phyloP scores from a whole-genome alignment of 30 jellyfish, hydroid and myxozoan genomes.

The Rhopilema esculentum region DNA sequence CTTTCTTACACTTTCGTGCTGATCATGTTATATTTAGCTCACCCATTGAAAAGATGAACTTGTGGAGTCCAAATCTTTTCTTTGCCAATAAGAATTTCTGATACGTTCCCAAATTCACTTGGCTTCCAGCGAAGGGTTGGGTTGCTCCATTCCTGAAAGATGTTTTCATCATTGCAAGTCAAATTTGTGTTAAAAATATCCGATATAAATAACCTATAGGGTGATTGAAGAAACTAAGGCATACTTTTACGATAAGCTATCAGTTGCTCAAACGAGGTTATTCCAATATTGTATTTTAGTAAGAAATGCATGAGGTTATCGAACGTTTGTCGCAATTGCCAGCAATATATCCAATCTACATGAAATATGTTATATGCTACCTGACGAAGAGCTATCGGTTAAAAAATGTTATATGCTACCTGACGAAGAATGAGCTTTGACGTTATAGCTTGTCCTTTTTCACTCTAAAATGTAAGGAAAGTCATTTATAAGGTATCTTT shows the following conservation, averaged over 20 bases:
- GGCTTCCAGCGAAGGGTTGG: conserved; percentile 70
- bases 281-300: too few species aligned
- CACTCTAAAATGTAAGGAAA: conserved; percentile 57
- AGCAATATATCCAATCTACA: too few species aligned
- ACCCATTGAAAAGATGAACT: conserved; percentile 76
- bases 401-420: conserved; percentile 3
- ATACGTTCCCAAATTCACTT: conserved; percentile 36
- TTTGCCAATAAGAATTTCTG: conserved; percentile 62
- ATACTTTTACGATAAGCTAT: too few species aligned
- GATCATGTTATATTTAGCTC: background rate
- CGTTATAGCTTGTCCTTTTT: conserved; percentile 75
- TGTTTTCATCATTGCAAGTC: background rate
- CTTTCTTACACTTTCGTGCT: background rate
- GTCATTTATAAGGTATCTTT: too few species aligned
- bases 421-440: conserved; percentile 60
- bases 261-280: too few species aligned
- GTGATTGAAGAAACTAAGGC: too few species aligned
- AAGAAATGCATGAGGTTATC: too few species aligned
- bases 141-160: conserved; percentile 74
- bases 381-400: background rate
- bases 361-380: too few species aligned
- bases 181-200: too few species aligned
- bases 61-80: conserved; percentile 79
- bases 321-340: too few species aligned
- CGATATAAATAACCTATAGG: too few species aligned